A percentile compares a stretch with the other conserved stretches of the same genome.
phyloP scores from a whole-genome alignment of 2,797 vertebrate species.

The Platalea minor region DNA sequence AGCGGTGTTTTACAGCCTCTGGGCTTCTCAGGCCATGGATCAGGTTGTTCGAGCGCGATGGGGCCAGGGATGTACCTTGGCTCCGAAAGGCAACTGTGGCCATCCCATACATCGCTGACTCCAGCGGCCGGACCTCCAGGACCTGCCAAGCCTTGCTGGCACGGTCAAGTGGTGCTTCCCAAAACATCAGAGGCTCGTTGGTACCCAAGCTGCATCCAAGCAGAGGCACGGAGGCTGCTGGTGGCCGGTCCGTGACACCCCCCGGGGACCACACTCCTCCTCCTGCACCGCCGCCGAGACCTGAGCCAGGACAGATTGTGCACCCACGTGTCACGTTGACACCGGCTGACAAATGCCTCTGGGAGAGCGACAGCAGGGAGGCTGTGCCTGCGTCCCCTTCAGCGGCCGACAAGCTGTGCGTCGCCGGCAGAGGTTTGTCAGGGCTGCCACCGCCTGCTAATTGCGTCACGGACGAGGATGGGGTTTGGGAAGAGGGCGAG shows the following conservation, averaged over 20 bases:
- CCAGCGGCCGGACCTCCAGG: no score
- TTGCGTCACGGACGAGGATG: not conserved
- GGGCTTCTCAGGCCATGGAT: not conserved
- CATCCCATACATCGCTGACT: fast-evolving
- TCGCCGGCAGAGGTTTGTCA: not conserved
- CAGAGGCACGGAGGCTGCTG: fast-evolving
- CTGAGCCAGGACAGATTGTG: not conserved
- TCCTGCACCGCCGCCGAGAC: not conserved
- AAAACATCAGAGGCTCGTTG: not conserved
- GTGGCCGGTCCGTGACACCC: no score
- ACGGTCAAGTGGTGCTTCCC: not conserved
- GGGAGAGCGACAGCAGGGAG: not conserved
- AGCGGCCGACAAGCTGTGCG: not conserved
- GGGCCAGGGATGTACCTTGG: not conserved
- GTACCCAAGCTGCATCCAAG: not conserved
- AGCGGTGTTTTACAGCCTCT: not conserved
- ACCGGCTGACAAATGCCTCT: not conserved
- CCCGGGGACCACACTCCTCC: not conserved
- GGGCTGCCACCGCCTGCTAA: not conserved
- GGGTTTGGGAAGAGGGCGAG: not conserved
- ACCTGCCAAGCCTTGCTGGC: not conserved
- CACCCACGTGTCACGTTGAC: not conserved
- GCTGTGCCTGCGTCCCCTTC: not conserved
- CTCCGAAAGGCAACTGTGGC: not conserved
- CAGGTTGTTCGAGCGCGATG: fast-evolving